A percentile compares a stretch with the other conserved stretches of the same genome.
Conservation (phyloP, 2,888 invertebrate species). For the Synanthedon andrenaeformis region DNA sequence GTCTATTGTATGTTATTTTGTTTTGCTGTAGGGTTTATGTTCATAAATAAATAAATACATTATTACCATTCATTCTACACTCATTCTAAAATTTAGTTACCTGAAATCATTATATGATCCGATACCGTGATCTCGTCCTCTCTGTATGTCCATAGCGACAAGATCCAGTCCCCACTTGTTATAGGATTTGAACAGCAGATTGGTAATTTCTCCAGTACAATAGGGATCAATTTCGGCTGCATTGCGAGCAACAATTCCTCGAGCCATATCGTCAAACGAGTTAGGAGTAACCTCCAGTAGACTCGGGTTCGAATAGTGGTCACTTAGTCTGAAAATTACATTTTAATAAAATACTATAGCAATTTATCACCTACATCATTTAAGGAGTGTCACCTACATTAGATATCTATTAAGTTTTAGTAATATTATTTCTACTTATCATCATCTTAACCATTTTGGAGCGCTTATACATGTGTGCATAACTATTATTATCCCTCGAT, state of each 20-base stretch:
- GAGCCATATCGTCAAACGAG: conserved; percentile 64
- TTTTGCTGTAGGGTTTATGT: too few relatives aligned
- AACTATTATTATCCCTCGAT: too few relatives aligned
- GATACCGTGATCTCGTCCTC: conserved; percentile 75
- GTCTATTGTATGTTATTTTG: too few relatives aligned
- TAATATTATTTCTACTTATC: too few relatives aligned
- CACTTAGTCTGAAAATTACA: conserved; percentile 52
- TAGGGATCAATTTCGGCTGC: conserved; percentile 69
- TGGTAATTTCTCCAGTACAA: conserved; percentile 59
- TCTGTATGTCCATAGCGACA: conserved; percentile 73
- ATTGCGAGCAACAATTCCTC: conserved; percentile 68
- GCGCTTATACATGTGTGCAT: too few relatives aligned
- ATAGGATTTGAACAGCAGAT: conserved; percentile 55
- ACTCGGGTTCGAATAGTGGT: conserved; percentile 68
- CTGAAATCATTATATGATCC: conserved; percentile 75
- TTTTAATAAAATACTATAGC: too few relatives aligned
- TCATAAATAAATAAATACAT: too few relatives aligned
- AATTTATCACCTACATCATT: too few relatives aligned
- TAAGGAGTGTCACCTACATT: too few relatives aligned
- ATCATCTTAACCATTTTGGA: too few relatives aligned
- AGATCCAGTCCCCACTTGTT: conserved; percentile 71
- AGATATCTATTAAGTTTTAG: too few relatives aligned
- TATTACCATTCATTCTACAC: too few relatives aligned
- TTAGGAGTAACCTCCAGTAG: conserved; percentile 58
- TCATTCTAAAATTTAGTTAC: conserved; percentile 11